Percentiles rank a stretch among this genome's conserved stretches.
phyloP scores from a whole-genome alignment of 2,888 invertebrate genomes.

The Molorchus minor region DNA sequence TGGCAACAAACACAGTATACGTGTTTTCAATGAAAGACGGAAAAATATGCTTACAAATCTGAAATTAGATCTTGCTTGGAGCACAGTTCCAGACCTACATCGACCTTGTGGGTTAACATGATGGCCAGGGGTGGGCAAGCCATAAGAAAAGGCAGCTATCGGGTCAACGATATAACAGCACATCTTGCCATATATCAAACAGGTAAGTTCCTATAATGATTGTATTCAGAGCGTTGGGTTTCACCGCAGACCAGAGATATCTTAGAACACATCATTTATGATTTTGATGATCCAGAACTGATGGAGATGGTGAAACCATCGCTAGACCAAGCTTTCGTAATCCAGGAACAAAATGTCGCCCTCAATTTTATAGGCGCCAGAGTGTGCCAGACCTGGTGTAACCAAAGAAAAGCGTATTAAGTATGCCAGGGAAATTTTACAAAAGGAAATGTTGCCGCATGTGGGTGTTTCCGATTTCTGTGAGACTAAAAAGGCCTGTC shows the following conservation, averaged over 20 bases:
- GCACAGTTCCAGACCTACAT: slow-evolving; percentile 94
- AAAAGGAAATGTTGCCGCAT: slow-evolving; percentile 99
- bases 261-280: slow-evolving; percentile 99
- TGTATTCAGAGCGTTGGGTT: slow-evolving; percentile 96
- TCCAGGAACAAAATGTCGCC: slow-evolving; percentile 99
- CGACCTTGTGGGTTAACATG: slow-evolving; percentile 99
- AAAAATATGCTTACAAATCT: slow-evolving; percentile 97
- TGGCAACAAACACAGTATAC: slow-evolving; percentile 99
- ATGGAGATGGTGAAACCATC: slow-evolving; percentile 99
- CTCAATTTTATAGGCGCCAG: slow-evolving; percentile 98
- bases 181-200: slow-evolving; percentile 97
- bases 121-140: slow-evolving; percentile 98
- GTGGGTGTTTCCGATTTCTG: slow-evolving; percentile 99
- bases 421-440: slow-evolving; percentile 98
- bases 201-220: slow-evolving; percentile 99
- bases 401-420: slow-evolving; percentile 99
- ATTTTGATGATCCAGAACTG: slow-evolving; percentile 99
- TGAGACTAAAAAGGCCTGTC: slow-evolving; percentile 99
- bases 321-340: slow-evolving; percentile 98
- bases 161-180: no score
- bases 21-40: slow-evolving; percentile 99
- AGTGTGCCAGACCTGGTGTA: slow-evolving; percentile 96
- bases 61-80: slow-evolving; percentile 96
- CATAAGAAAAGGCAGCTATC: no score
- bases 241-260: slow-evolving; percentile 99